phyloP scores from a whole-genome alignment of 2,113 vertebrate species.

The Atrichornis clamosus region DNA sequence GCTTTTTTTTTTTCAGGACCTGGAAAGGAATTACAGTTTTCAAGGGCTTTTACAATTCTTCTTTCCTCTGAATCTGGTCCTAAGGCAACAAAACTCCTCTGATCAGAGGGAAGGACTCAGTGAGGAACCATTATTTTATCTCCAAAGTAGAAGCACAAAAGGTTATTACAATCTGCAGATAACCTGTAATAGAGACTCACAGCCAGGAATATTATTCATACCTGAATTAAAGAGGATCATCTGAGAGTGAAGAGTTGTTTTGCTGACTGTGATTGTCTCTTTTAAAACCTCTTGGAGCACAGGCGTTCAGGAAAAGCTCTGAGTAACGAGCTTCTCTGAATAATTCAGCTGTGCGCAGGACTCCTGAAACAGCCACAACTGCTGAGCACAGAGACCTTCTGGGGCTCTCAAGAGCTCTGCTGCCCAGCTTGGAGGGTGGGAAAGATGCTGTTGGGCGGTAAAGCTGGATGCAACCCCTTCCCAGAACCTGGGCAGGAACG shows the following conservation, averaged over 20 bases:
- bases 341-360: not conserved
- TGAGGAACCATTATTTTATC: slow-evolving; percentile 1
- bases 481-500: not conserved
- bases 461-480: not conserved
- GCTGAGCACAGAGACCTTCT: not conserved
- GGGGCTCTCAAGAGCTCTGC: not conserved
- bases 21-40: not conserved
- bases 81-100: slow-evolving; percentile 23
- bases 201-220: slow-evolving; percentile 1
- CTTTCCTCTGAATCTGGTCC: not conserved
- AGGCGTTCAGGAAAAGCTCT: not conserved
- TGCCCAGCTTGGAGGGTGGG: not conserved
- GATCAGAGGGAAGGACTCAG: not conserved
- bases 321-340: not conserved
- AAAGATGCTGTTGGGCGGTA: not conserved
- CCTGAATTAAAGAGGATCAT: not conserved
- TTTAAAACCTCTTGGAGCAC: slow-evolving; percentile 5
- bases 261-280: not conserved
- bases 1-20: not conserved
- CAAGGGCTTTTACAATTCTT: not conserved
- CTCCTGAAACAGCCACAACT: not conserved
- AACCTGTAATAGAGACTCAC: not conserved
- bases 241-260: slow-evolving; percentile 3
- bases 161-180: not conserved
- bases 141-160: not conserved